These are phyloP conservation scores for Megaleporinus macrocephalus DNA, from an alignment of 2,113 vertebrate species.

Conservation along the genomic window DNA sequence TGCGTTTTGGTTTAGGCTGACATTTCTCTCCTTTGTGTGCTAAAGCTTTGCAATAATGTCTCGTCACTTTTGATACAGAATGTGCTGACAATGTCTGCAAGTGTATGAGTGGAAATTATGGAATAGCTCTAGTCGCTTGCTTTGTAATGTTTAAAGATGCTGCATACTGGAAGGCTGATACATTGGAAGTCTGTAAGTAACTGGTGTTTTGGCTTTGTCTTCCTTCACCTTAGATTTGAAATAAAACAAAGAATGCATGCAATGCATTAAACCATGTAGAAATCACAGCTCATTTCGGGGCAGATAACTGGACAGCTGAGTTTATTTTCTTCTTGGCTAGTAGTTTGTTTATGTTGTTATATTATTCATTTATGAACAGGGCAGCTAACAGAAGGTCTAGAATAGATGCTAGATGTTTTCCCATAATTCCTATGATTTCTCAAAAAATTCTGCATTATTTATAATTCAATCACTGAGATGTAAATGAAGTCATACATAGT, in stretches of 20 bases:
- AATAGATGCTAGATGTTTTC: too few relatives aligned
- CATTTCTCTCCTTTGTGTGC: conserved; percentile 15
- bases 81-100: conserved; percentile 7
- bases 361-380: too few relatives aligned
- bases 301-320: neutral
- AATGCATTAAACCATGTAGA: too few relatives aligned
- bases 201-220: neutral
- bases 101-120: conserved; percentile 25
- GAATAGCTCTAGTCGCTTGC: neutral
- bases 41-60: conserved; percentile 35
- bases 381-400: too few relatives aligned
- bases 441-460: too few relatives aligned
- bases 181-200: conserved; percentile 12
- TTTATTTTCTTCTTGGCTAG: too few relatives aligned
- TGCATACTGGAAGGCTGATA: neutral
- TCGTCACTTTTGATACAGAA: conserved; percentile 33
- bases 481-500: too few relatives aligned
- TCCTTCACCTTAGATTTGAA: neutral
- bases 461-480: too few relatives aligned
- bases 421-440: too few relatives aligned
- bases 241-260: neutral
- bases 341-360: too few relatives aligned
- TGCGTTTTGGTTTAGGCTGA: conserved; percentile 31
- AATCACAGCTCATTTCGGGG: neutral
- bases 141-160: conserved; percentile 9